Percentiles rank a stretch among this genome's conserved stretches.
These are phyloP conservation scores for Mastacembelus armatus DNA, from an alignment of 2,797 vertebrate species.

Conservation along the genomic window DNA sequence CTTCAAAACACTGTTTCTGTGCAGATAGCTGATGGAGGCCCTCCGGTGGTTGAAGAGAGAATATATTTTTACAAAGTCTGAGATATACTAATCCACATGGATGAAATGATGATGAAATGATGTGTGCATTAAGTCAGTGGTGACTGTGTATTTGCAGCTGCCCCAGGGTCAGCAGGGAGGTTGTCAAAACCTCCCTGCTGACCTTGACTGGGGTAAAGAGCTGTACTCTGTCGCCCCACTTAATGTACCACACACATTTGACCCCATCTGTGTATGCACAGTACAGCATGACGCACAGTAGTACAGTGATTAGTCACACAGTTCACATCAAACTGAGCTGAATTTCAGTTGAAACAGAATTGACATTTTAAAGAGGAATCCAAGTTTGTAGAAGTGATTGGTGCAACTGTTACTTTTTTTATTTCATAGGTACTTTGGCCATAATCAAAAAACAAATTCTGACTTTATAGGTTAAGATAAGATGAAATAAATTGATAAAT, in stretches of 20 bases:
- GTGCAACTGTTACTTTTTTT: no score
- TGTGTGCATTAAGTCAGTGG: background rate
- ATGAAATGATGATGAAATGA: no score
- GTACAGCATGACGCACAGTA: background rate
- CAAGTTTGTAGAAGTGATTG: no score
- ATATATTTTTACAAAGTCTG: background rate
- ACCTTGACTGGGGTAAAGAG: conserved; percentile 43
- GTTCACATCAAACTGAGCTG: background rate
- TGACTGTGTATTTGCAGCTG: conserved; percentile 5
- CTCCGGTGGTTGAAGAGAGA: conserved; percentile 55
- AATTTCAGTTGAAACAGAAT: background rate
- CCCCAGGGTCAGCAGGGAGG: conserved; percentile 24
- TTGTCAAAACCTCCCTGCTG: conserved; percentile 27
- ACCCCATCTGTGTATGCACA: background rate
- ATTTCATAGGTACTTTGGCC: no score
- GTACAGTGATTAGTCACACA: background rate
- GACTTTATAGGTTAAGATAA: no score
- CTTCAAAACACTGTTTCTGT: background rate
- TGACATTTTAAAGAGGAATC: no score
- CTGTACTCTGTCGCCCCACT: conserved; percentile 22
- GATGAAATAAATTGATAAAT: no score
- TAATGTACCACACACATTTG: background rate
- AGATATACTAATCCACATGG: background rate
- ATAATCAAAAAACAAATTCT: no score
- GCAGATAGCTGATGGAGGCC: conserved; percentile 34